phyloP scores from a whole-genome alignment of 2,888 invertebrate genomes.

The Temnothorax unifasciatus region DNA sequence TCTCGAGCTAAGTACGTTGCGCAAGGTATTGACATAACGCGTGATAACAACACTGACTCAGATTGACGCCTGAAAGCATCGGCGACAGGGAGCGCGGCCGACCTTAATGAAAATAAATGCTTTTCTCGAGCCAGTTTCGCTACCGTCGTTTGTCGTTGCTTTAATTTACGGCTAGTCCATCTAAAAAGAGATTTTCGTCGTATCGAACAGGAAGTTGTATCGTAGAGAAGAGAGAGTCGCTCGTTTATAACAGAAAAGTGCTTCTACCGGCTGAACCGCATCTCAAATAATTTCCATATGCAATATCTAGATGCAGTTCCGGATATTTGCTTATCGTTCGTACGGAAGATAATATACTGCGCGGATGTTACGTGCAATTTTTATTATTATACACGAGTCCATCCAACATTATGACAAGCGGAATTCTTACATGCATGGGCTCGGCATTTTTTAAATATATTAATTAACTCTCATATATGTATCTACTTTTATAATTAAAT shows the following conservation, averaged over 20 bases:
- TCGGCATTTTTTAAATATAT: not conserved
- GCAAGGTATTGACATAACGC: slow-evolving; percentile 24
- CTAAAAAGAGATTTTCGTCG: slow-evolving; percentile 8
- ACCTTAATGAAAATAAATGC: slow-evolving; percentile 69
- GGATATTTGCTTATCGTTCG: not conserved
- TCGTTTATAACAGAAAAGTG: slow-evolving; percentile 19
- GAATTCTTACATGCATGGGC: not conserved
- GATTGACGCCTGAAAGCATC: slow-evolving; percentile 48
- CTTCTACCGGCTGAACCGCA: not conserved
- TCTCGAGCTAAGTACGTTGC: slow-evolving; percentile 34
- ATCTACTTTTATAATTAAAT: not conserved
- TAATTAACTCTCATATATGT: not conserved
- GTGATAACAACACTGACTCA: slow-evolving; percentile 54
- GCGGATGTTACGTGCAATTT: not conserved
- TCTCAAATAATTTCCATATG: slow-evolving; percentile 5
- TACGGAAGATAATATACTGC: not conserved
- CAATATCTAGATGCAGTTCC: not conserved
- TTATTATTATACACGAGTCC: not conserved
- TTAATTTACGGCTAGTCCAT: slow-evolving; percentile 56
- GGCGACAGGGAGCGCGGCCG: slow-evolving; percentile 31
- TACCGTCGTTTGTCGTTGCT: slow-evolving; percentile 37
- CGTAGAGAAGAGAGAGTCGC: not conserved
- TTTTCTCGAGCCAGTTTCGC: slow-evolving; percentile 62
- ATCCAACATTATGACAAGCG: not conserved
- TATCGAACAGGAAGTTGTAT: slow-evolving; percentile 54